A percentile compares a stretch with the other conserved stretches of the same genome.
phyloP scores from a whole-genome alignment of 2,888 invertebrate genomes.

The Meganola albula region DNA sequence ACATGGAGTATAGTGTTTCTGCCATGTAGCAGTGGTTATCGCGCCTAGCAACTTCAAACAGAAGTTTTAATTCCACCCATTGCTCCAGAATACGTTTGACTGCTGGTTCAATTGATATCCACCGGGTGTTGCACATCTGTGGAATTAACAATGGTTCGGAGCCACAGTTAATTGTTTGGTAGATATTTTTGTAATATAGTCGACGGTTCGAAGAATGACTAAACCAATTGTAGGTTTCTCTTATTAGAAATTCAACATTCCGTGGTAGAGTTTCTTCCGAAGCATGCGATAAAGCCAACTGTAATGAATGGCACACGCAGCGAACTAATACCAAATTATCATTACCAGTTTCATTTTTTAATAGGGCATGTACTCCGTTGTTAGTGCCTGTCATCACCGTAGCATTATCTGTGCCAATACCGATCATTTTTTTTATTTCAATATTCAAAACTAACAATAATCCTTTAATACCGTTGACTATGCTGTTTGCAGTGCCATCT shows the following conservation, averaged over 20 bases:
- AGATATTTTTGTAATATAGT: conserved; percentile 28
- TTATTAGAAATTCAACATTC: conserved; percentile 22
- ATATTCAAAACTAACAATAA: conserved; percentile 3
- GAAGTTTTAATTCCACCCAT: conserved; percentile 25
- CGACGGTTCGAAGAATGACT: conserved; percentile 27
- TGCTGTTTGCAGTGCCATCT: not conserved
- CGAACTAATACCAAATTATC: conserved; percentile 26
- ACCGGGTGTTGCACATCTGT: conserved; percentile 26
- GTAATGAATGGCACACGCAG: conserved; percentile 28
- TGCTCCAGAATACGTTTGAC: too few relatives aligned
- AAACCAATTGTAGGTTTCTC: conserved; percentile 37
- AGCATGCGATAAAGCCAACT: conserved; percentile 34
- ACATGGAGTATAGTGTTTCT: conserved; percentile 22
- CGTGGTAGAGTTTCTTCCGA: conserved; percentile 19
- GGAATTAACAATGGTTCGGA: conserved; percentile 29
- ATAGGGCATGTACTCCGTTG: conserved; percentile 28
- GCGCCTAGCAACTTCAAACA: conserved; percentile 12
- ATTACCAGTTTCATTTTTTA: conserved; percentile 23
- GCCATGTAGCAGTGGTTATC: conserved; percentile 26
- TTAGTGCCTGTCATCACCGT: conserved; percentile 34
- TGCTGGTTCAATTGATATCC: conserved; percentile 13
- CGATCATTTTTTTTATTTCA: conserved; percentile 23
- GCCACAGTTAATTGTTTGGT: conserved; percentile 31
- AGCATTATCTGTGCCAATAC: conserved; percentile 37
- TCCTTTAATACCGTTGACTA: not conserved